Base-by-base conservation (phyloP, 2,888 invertebrate genomes). In the Branchipolynoe longqiensis region DNA sequence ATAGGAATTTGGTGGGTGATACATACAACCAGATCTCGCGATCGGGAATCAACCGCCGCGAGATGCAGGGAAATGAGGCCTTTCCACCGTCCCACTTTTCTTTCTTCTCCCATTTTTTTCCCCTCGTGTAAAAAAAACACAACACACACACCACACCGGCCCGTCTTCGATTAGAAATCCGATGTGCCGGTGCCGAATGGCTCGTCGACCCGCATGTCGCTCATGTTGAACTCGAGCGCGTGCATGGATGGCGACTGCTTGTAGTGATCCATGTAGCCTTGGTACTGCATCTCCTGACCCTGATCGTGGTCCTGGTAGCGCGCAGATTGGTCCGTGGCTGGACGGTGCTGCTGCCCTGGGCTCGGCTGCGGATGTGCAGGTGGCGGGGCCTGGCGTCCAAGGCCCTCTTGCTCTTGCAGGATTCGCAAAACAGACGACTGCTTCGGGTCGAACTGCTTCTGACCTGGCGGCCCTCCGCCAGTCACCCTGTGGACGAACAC, bases 391-490 rank as follows among this genome's bases (percentile, higher is more conserved):
- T 36, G 40, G 1, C 38, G 33, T 8, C 22, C 48, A 2, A 25
- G n/a, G n/a, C 40, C 85, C 48, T 89, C 89, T 54, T 89, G 87
- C 78, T 89, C 89, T 41, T 62, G 54, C 25, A 89, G 82, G 81
- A 89, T 40, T 22, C 86, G 85, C 38, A 74, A 81, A 14, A 89
- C 88, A 41, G 86, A 86, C 14, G 89, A 89, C 31, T 86, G 73
- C 28, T 64, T 48, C 28, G 88, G 88, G 62, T 89, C 86, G 81
- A 89, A 89, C 41, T 83, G 82, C 85, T 87, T 87, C 41, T 81
- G 31, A 36, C 85, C 86, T n/a, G 83, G 83, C 12, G 74, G 74
- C 4, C 82, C 54, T 56, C 85, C 86, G 48, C 87, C 87, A 41
- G 64, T 73, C 31, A 87, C 86, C 48, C 87, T 87, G 28, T 18